These are phyloP conservation scores for Synanceia verrucosa DNA, from an alignment of 2,797 vertebrate species.

Conservation along the genomic window DNA sequence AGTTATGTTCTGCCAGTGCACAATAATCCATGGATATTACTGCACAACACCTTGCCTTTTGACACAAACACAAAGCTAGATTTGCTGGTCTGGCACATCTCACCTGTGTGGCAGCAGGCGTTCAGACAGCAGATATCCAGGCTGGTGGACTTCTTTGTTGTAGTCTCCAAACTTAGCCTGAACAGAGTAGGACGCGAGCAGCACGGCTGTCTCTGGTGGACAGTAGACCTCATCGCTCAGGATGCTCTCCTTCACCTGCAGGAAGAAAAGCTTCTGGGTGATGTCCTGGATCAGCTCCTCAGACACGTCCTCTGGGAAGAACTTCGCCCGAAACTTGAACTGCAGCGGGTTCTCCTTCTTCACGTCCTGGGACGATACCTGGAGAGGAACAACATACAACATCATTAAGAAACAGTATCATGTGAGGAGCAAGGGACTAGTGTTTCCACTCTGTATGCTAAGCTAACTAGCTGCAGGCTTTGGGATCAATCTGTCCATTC, in stretches of 20 bases:
- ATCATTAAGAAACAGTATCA: background rate
- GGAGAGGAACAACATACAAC: constrained; percentile 6
- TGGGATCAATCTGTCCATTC: background rate
- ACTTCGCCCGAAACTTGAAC: constrained; percentile 96
- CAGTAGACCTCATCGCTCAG: constrained; percentile 96
- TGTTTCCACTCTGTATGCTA: background rate
- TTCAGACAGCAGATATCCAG: constrained; percentile 92
- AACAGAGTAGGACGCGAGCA: constrained; percentile 95
- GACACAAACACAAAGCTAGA: background rate
- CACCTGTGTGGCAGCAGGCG: constrained; percentile 93
- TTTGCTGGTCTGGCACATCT: constrained; percentile 28
- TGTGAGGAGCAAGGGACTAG: background rate
- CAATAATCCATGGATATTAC: background rate
- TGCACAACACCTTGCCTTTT: background rate
- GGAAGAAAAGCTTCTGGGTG: constrained; percentile 98
- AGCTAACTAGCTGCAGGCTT: background rate
- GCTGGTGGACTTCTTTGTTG: constrained; percentile 86
- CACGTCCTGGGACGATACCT: constrained; percentile 95
- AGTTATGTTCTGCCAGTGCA: background rate
- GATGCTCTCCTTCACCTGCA: constrained; percentile 95
- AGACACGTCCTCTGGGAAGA: constrained; percentile 94
- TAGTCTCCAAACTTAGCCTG: constrained; percentile 97
- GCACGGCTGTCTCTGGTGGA: constrained; percentile 95
- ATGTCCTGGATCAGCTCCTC: constrained; percentile 98
- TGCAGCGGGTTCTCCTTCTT: constrained; percentile 94